phyloP scores from a whole-genome alignment of 2,113 vertebrate species.

The Chitala chitala region DNA sequence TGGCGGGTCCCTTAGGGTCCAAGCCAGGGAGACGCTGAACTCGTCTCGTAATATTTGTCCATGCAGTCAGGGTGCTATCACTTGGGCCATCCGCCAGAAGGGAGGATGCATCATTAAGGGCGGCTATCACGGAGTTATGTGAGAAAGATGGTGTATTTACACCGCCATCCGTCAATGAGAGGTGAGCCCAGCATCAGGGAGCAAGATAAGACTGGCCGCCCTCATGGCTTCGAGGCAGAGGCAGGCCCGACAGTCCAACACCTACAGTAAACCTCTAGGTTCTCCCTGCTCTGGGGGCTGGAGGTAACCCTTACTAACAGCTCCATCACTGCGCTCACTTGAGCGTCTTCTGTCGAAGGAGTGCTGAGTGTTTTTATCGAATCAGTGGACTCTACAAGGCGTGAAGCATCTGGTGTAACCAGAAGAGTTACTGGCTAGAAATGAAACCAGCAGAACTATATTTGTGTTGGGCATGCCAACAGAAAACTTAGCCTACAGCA shows the following conservation, averaged over 20 bases:
- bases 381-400: too few species aligned
- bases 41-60: constrained; percentile 40
- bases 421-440: neutral
- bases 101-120: constrained; percentile 54
- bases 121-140: constrained; percentile 51
- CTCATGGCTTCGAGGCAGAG: neutral
- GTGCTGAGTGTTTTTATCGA: too few species aligned
- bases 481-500: neutral
- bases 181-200: constrained; percentile 42
- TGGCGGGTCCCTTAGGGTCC: constrained; percentile 25
- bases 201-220: constrained; percentile 51
- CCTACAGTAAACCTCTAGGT: neutral
- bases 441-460: neutral
- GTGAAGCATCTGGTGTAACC: too few species aligned
- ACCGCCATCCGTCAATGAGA: constrained; percentile 49
- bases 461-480: neutral
- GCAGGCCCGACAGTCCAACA: neutral
- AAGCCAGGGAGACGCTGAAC: constrained; percentile 19
- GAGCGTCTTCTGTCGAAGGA: too few species aligned
- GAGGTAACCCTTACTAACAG: neutral
- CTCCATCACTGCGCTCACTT: neutral
- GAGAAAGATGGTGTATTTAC: constrained; percentile 57
- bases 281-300: neutral
- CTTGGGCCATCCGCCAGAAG: constrained; percentile 48
- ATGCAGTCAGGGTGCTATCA: constrained; percentile 26